Percentiles rank a stretch among this genome's conserved stretches.
Conservation (phyloP, 2,113 vertebrate genomes). For the Lepisosteus osseus region DNA sequence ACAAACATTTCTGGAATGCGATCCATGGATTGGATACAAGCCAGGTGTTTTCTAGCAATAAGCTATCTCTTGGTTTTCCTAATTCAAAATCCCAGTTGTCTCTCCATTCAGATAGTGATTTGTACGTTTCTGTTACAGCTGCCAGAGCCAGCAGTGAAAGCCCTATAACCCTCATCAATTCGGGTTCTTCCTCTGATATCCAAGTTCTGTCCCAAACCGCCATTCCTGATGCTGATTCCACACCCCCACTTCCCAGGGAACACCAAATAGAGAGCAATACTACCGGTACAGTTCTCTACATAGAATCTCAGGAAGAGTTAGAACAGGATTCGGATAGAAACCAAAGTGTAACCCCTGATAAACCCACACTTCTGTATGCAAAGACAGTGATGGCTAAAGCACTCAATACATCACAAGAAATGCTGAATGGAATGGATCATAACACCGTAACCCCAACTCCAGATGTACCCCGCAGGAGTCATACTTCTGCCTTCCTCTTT, state of each 20-base stretch:
- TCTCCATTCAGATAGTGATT: slow-evolving; percentile 52
- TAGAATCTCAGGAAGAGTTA: slow-evolving; percentile 67
- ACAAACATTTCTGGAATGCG: too few relatives aligned
- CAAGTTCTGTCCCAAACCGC: slow-evolving; percentile 50
- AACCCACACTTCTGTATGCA: slow-evolving; percentile 37
- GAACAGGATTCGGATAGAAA: slow-evolving; percentile 69
- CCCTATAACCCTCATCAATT: slow-evolving; percentile 48
- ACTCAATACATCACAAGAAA: slow-evolving; percentile 19
- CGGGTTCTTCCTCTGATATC: slow-evolving; percentile 52
- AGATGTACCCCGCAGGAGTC: slow-evolving; percentile 41
- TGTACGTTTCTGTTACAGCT: slow-evolving; percentile 65
- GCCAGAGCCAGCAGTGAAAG: slow-evolving; percentile 49
- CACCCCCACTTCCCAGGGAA: slow-evolving; percentile 51
- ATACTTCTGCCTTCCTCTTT: slow-evolving; percentile 63
- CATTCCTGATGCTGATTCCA: slow-evolving; percentile 46
- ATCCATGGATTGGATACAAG: too few relatives aligned
- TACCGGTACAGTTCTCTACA: slow-evolving; percentile 72
- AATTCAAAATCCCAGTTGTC: slow-evolving; percentile 43
- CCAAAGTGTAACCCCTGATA: slow-evolving; percentile 58
- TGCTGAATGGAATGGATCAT: too few relatives aligned
- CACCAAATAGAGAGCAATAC: slow-evolving; percentile 64
- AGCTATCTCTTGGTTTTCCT: slow-evolving; percentile 46
- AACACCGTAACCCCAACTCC: slow-evolving; percentile 15
- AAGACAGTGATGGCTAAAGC: slow-evolving; percentile 39
- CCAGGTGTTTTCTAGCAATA: slow-evolving; percentile 34